These are phyloP conservation scores for Ceratotherium simum DNA, from an alignment of 2,113 vertebrate species.

Conservation along the genomic window DNA sequence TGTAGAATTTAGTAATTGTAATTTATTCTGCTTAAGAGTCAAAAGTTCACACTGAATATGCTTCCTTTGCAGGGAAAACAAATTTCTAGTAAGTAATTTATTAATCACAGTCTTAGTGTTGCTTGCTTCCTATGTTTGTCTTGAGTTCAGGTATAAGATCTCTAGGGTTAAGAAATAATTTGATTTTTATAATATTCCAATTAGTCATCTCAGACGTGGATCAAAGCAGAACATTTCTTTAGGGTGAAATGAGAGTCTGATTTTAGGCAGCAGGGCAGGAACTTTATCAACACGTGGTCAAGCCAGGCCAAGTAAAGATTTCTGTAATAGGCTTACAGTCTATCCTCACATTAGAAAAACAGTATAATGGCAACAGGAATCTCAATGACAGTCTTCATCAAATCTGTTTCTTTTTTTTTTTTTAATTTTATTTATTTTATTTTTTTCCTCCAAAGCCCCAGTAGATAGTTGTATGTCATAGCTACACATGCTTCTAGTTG, in stretches of 20 bases:
- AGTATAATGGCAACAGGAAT: background rate
- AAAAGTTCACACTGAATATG: conserved; percentile 27
- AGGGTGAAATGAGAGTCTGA: background rate
- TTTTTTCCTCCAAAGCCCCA: too few relatives aligned
- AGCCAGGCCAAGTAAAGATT: background rate
- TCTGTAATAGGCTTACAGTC: background rate
- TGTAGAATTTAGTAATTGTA: conserved; percentile 32
- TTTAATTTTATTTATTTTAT: too few relatives aligned
- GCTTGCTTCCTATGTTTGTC: background rate
- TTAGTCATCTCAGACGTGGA: conserved; percentile 4
- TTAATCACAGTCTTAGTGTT: conserved; percentile 19
- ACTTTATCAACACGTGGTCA: background rate
- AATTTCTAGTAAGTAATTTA: conserved; percentile 12
- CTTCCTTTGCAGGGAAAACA: conserved; percentile 47
- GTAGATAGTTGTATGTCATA: too few relatives aligned
- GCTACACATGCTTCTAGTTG: too few relatives aligned
- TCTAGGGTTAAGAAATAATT: conserved; percentile 39
- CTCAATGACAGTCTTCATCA: background rate
- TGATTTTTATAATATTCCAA: conserved; percentile 37
- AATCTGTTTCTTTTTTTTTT: background rate
- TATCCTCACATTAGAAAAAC: background rate
- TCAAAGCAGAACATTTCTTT: conserved; percentile 34
- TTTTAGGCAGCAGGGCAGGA: background rate
- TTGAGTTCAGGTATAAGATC: conserved; percentile 2
- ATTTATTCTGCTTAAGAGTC: conserved; percentile 2